A percentile compares a stretch with the other conserved stretches of the same genome.
phyloP scores from a whole-genome alignment of 2,113 vertebrate species.

The Arothron firmamentum region DNA sequence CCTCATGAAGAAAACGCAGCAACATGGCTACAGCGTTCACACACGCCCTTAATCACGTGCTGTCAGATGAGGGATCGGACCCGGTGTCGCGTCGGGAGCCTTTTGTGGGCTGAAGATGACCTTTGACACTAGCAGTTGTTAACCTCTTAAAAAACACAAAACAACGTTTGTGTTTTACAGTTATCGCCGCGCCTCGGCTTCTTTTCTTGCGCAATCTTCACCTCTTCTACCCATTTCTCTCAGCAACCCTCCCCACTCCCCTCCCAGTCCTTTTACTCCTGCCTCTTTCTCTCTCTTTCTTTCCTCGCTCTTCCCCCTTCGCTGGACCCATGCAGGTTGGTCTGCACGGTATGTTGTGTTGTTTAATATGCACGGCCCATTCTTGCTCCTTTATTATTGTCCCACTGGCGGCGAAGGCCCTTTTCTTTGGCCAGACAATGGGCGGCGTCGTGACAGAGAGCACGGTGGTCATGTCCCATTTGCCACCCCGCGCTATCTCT shows the following conservation, averaged over 20 bases:
- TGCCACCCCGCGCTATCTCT: slow-evolving; percentile 78
- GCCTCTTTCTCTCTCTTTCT: slow-evolving; percentile 23
- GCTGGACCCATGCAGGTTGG: slow-evolving; percentile 56
- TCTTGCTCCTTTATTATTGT: slow-evolving; percentile 71
- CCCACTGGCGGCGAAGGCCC: slow-evolving; percentile 65
- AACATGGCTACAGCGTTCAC: not conserved
- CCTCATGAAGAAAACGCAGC: not conserved
- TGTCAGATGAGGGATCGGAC: not conserved
- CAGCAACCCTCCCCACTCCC: slow-evolving; percentile 32
- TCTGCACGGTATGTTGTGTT: slow-evolving; percentile 49
- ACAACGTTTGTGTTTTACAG: slow-evolving; percentile 29
- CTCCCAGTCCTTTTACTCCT: slow-evolving; percentile 35
- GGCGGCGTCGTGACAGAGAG: slow-evolving; percentile 65
- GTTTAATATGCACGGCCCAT: slow-evolving; percentile 73
- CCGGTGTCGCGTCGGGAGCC: slow-evolving; percentile 2
- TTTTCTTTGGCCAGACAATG: slow-evolving; percentile 75
- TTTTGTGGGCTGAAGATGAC: slow-evolving; percentile 1
- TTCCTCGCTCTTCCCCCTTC: slow-evolving; percentile 44
- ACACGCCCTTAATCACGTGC: too few relatives aligned
- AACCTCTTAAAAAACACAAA: slow-evolving; percentile 29
- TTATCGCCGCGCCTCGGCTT: slow-evolving; percentile 21
- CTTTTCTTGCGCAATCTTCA: slow-evolving; percentile 34
- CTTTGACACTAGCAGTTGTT: slow-evolving; percentile 29
- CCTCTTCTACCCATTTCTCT: slow-evolving; percentile 34
- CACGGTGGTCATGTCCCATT: slow-evolving; percentile 77